Conservation (phyloP, 2,888 invertebrate genomes). For the Zhuqinia jingwanae region DNA sequence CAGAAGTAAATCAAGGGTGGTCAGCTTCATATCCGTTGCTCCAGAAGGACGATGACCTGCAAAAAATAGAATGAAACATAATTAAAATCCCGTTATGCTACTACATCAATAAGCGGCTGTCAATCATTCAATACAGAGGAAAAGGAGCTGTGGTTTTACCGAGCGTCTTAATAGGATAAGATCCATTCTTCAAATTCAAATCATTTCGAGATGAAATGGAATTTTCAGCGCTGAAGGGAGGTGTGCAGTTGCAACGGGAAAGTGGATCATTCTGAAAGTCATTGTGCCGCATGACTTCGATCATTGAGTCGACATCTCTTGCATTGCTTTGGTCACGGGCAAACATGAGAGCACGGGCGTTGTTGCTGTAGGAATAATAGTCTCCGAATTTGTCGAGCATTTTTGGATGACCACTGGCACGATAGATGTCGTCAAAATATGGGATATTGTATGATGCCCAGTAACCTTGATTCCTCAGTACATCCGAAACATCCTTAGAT, state of each 20-base stretch:
- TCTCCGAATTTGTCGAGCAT: conserved; percentile 83
- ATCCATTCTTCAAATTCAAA: conserved; percentile 87
- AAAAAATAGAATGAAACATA: neutral
- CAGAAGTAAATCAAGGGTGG: conserved; percentile 75
- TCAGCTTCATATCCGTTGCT: conserved; percentile 85
- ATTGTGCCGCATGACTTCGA: conserved; percentile 86
- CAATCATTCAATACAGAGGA: neutral
- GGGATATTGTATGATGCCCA: conserved; percentile 89
- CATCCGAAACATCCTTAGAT: conserved; percentile 86
- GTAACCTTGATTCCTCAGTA: conserved; percentile 85
- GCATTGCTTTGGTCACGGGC: conserved; percentile 84
- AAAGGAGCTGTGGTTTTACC: no score
- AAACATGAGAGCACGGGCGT: conserved; percentile 86
- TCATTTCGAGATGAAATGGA: conserved; percentile 87
- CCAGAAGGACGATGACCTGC: conserved; percentile 86
- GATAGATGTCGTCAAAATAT: conserved; percentile 85
- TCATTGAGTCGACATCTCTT: conserved; percentile 84
- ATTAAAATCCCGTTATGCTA: neutral
- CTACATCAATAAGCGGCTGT: neutral
- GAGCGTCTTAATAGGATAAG: conserved; percentile 86
- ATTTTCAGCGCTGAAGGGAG: conserved; percentile 88
- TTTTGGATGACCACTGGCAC: conserved; percentile 84
- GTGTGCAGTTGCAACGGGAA: conserved; percentile 85
- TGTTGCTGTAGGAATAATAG: conserved; percentile 85
- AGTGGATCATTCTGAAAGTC: conserved; percentile 87